Conservation (phyloP, 2,797 vertebrate genomes). For the Chrysocyon brachyurus region DNA sequence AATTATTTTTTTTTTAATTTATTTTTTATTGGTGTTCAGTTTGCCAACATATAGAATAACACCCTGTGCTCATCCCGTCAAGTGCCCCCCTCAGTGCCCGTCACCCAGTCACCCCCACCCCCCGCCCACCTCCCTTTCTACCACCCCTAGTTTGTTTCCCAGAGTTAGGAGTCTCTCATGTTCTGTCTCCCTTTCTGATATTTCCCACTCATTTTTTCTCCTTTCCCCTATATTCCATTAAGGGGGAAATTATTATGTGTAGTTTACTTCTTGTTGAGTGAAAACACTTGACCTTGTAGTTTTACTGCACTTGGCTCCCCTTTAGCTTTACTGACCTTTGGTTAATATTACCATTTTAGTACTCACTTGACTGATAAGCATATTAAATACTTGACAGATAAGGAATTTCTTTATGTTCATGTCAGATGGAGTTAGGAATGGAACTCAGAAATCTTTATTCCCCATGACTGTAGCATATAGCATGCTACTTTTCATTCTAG, state of each 20-base stretch:
- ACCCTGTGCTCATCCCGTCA: too few species aligned
- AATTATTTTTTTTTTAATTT: not conserved
- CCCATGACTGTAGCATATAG: not conserved
- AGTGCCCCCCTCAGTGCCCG: too few species aligned
- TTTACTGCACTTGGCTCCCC: not conserved
- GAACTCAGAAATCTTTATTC: not conserved
- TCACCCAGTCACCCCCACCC: too few species aligned
- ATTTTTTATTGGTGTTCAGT: too few species aligned
- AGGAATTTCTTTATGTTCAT: not conserved
- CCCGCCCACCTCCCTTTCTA: too few species aligned
- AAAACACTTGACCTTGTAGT: not conserved
- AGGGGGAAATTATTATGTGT: not conserved
- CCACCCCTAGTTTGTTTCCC: too few species aligned
- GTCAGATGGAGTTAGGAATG: not conserved
- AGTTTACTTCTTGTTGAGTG: not conserved
- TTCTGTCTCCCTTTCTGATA: too few species aligned
- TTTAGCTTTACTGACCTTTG: not conserved
- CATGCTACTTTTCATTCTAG: not conserved
- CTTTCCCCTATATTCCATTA: too few species aligned
- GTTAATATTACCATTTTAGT: not conserved
- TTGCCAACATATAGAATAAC: too few species aligned
- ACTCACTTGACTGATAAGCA: slow-evolving; percentile 17
- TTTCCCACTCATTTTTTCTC: too few species aligned
- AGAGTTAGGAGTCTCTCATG: too few species aligned
- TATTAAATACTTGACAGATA: slow-evolving; percentile 9